A percentile compares a stretch with the other conserved stretches of the same genome.
Evolutionary conservation across 2,797 vertebrate species (phyloP).

Genomic region (Trematomus bernacchii): DNA sequence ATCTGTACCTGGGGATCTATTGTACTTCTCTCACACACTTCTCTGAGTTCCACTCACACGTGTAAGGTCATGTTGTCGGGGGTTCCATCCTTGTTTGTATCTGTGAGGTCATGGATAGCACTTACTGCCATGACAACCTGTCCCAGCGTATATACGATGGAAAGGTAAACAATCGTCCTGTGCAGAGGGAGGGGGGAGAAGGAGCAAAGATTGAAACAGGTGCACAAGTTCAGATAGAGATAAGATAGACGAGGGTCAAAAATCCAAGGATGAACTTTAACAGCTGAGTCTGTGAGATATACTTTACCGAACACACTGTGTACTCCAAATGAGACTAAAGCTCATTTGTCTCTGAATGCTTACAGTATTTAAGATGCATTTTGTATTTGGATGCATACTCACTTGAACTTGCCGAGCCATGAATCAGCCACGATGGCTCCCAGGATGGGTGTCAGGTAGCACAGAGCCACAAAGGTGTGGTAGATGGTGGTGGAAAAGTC

Average conservation of each 20-base stretch:
- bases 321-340: no score
- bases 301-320: not conserved
- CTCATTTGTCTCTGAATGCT: no score
- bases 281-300: constrained; percentile 3
- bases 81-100: constrained; percentile 78
- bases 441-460: constrained; percentile 93
- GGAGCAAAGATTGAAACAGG: not conserved
- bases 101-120: constrained; percentile 90
- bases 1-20: no score
- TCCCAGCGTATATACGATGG: constrained; percentile 90
- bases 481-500: constrained; percentile 92
- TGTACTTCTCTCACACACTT: fast-evolving
- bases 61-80: constrained; percentile 82
- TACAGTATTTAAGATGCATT: no score
- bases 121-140: constrained; percentile 88
- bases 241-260: constrained; percentile 39
- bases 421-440: constrained; percentile 95
- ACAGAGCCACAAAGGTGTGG: constrained; percentile 93
- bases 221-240: not conserved
- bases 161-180: constrained; percentile 95
- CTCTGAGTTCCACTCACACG: constrained; percentile 85
- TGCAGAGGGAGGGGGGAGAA: constrained; percentile 27
- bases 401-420: constrained; percentile 98
- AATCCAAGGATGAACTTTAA: constrained; percentile 26
- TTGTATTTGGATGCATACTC: constrained; percentile 32